Base-by-base conservation (phyloP, 2,113 vertebrate species). In the Carassius carassius region DNA sequence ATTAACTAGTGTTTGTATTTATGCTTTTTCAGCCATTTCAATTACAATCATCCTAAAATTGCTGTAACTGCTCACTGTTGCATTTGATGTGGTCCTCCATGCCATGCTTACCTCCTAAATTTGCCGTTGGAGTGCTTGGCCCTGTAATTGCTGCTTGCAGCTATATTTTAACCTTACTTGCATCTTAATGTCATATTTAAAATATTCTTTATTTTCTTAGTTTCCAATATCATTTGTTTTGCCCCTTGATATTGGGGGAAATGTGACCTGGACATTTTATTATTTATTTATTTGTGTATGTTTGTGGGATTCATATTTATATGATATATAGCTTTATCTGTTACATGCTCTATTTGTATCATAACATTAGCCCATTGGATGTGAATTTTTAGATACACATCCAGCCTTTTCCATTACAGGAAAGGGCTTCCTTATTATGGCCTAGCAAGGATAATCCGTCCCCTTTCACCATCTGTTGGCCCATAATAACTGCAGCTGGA, bases 381-480 rank as follows among this genome's bases (percentile, higher is more conserved):
- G n/a, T 23, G 6, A 14, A 58, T 72, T 78, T 76, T 70, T 16
- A 67, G 29, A 81, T 76, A 82, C 12, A 73, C 21, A 19, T 8
- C 29, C 67, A 13, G 19, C 56, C 37, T 35, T 65, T 21, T 80
- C 32, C 70, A 69, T 60, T n/a, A 60, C 47, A 74, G 9, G 69
- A 83, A 86, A 78, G 56, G 78, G 32, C 73, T 56, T 78, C 41
- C 21, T 49, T n/a, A 78, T 21, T 29, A 49, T 67, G 17, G 51
- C 69, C 74, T 74, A 78, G 65, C 74, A 80, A 86, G 56, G 47
- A 84, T 80, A 89, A 84, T 82, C 74, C 63, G 78, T 87, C 81
- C 82, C 56, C 56, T 78, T 84, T 74, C 29, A 84, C 84, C 84
- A 89, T 89, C 88, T 87, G 84, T 88, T 84, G 63, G 78, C 67